Evolutionary conservation across 2,888 invertebrate species (phyloP), one percentile per base, ranked within the genome.

Genomic region (Ernsta delagoae): DNA sequence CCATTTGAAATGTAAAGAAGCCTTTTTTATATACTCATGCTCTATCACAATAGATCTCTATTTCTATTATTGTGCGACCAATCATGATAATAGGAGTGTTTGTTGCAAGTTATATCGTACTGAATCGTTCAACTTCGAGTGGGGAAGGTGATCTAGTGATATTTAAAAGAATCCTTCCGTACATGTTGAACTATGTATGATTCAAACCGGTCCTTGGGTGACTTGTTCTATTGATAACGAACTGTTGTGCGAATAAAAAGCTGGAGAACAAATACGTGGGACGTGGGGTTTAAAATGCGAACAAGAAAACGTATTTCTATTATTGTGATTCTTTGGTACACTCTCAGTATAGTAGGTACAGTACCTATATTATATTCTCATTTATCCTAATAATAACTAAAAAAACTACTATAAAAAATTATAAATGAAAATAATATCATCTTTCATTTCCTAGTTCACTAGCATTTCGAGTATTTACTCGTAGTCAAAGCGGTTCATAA

Each of bases 81-180:
- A 43, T 43, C 11, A 34, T 56, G 34, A 56, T 11, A 56, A 4
- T 9, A 56, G 54, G 8, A 16, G 24, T 9, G 12, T 50, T 41
- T 57, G 61, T 61, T 50, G 67, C 64, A 63, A 64, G 24, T 24
- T 53, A 24, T 53, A 24, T 53, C n/a, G n/a, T 36, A 45, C 50
- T 53, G 50, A 65, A 59, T 59, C 53, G 59, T 59, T 57, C 24
- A 31, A 71, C 70, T 68, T 70, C 54, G 59, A 64, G 36, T 39
- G 48, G 74, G 82, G 85, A 89, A 92, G 92, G 92, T 88, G 82
- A 89, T 80, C 92, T 83, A 92, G 90, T 91, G 92, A 84, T 87
- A 91, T 92, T 92, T 86, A 82, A 73, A 71, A 70, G 74, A 77
- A 77, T 76, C 84, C 87, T 89, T 87, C 88, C 86, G 86, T 75